A percentile compares a stretch with the other conserved stretches of the same genome.
phyloP scores from a whole-genome alignment of 2,113 vertebrate species.

The Calonectris borealis region DNA sequence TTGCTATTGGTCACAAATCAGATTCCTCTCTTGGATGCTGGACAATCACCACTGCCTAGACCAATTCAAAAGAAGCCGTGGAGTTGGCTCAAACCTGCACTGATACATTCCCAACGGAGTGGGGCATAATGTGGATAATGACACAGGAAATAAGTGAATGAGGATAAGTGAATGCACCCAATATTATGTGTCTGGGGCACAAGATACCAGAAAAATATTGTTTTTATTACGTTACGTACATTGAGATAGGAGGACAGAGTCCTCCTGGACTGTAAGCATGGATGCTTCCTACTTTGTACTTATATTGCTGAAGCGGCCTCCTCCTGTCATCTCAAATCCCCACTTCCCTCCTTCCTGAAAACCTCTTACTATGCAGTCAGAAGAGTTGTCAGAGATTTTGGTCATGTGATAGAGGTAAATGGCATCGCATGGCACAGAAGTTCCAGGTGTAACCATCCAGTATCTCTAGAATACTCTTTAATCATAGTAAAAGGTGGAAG shows the following conservation, averaged over 20 bases:
- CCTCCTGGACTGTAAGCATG: neutral
- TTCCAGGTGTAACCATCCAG: neutral
- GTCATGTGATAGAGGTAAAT: neutral
- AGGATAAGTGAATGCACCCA: neutral
- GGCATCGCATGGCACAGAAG: neutral
- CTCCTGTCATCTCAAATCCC: neutral
- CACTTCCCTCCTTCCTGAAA: neutral
- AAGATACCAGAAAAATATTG: neutral
- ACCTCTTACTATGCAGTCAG: neutral
- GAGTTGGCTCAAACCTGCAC: neutral
- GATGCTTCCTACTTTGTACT: neutral
- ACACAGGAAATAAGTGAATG: neutral
- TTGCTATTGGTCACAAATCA: neutral
- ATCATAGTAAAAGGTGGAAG: neutral
- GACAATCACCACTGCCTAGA: neutral
- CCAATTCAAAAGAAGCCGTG: neutral
- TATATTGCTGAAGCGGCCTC: neutral
- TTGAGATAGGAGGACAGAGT: neutral
- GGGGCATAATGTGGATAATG: neutral
- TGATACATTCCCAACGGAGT: neutral
- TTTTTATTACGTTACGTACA: neutral
- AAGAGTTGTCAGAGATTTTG: neutral
- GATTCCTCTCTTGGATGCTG: neutral
- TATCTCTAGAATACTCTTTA: neutral
- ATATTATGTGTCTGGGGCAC: neutral